Evolutionary conservation across 2,888 invertebrate genomes (phyloP).

Genomic region (Apeira syringaria): DNA sequence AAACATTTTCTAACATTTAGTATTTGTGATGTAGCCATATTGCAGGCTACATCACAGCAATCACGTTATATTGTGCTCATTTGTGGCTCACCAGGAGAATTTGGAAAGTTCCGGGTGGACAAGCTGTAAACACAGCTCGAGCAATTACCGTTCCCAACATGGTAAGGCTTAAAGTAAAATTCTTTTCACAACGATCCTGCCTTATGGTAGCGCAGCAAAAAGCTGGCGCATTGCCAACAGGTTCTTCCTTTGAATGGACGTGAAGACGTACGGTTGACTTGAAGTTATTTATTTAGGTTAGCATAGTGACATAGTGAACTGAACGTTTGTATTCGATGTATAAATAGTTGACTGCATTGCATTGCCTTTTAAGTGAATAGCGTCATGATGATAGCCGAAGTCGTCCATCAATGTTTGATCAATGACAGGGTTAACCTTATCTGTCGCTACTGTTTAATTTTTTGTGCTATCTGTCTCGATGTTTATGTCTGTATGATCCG

Average conservation of each 20-base stretch:
- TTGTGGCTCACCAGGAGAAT: slow-evolving; percentile 15
- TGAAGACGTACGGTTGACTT: slow-evolving; percentile 51
- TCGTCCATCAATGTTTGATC: slow-evolving; percentile 32
- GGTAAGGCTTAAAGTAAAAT: slow-evolving; percentile 54
- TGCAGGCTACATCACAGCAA: slow-evolving; percentile 5
- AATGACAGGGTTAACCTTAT: slow-evolving; percentile 46
- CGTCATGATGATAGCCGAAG: slow-evolving; percentile 23
- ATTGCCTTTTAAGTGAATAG: slow-evolving; percentile 24
- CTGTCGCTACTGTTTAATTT: slow-evolving; percentile 33
- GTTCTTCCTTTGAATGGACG: slow-evolving; percentile 55
- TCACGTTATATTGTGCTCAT: slow-evolving; percentile 12
- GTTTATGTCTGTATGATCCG: slow-evolving; percentile 19
- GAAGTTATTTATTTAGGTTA: slow-evolving; percentile 63
- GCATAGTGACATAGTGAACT: slow-evolving; percentile 50
- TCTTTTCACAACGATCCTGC: slow-evolving; percentile 53
- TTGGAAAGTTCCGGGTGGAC: slow-evolving; percentile 30
- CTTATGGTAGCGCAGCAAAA: slow-evolving; percentile 53
- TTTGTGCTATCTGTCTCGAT: slow-evolving; percentile 32
- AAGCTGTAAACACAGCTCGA: slow-evolving; percentile 38
- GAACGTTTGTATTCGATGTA: slow-evolving; percentile 13
- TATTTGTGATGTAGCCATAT: too few relatives aligned
- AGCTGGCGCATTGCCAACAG: slow-evolving; percentile 59
- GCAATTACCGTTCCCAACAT: slow-evolving; percentile 35
- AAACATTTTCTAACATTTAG: slow-evolving; percentile 15
- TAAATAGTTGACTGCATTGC: slow-evolving; percentile 28